phyloP scores from a whole-genome alignment of 2,113 vertebrate genomes.

The Serinus canaria region DNA sequence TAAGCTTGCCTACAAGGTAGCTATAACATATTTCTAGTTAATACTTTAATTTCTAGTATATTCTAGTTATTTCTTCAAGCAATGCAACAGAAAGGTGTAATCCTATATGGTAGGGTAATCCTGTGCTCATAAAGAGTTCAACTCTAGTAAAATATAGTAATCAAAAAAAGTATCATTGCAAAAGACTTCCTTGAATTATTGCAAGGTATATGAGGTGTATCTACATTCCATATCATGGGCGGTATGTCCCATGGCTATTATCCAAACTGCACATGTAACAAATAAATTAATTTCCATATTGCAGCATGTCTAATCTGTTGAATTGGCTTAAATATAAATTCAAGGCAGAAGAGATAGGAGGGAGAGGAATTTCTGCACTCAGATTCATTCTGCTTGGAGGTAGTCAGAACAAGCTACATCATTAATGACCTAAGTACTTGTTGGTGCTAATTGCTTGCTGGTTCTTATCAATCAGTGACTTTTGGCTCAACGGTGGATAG shows the following conservation, averaged over 20 bases:
- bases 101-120: not conserved
- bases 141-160: not conserved
- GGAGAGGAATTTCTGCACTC: not conserved
- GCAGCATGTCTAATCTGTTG: not conserved
- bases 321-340: not conserved
- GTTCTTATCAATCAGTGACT: not conserved
- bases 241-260: not conserved
- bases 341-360: not conserved
- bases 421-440: not conserved
- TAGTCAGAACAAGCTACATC: not conserved
- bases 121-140: not conserved
- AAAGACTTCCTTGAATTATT: not conserved
- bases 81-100: not conserved
- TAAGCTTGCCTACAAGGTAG: not conserved
- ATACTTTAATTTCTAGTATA: not conserved
- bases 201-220: not conserved
- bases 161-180: not conserved
- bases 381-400: not conserved
- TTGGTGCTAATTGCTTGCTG: not conserved
- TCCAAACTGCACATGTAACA: not conserved
- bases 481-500: not conserved
- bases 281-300: not conserved
- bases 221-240: not conserved
- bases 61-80: not conserved
- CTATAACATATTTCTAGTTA: not conserved